Percentiles rank a stretch among this genome's conserved stretches.
phyloP scores from a whole-genome alignment of 2,113 vertebrate species.

The Dendrocopos noguchii region DNA sequence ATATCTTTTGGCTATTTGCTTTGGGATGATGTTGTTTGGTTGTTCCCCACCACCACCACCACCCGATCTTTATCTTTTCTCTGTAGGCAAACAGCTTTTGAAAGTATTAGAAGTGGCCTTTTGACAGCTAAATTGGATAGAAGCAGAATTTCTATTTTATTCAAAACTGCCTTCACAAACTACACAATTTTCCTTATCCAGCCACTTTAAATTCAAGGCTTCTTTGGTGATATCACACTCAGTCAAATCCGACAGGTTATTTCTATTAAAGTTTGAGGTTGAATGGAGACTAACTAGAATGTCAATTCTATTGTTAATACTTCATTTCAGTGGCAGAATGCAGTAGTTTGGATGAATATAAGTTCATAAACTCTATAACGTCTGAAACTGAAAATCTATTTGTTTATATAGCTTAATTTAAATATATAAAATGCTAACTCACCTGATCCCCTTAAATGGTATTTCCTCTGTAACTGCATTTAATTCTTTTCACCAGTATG shows the following conservation, averaged over 20 bases:
- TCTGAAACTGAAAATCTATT: slow-evolving; percentile 57
- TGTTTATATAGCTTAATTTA: slow-evolving; percentile 45
- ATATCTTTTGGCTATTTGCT: not conserved
- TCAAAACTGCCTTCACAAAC: slow-evolving; percentile 65
- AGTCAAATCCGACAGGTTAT: slow-evolving; percentile 77
- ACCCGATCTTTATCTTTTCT: slow-evolving; percentile 25
- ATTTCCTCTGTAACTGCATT: not conserved
- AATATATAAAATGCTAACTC: slow-evolving; percentile 64
- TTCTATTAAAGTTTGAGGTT: slow-evolving; percentile 77
- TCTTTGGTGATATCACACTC: slow-evolving; percentile 72
- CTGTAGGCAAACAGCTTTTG: slow-evolving; percentile 69
- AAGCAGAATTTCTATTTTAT: slow-evolving; percentile 75
- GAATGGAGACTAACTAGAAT: slow-evolving; percentile 77
- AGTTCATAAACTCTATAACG: slow-evolving; percentile 56
- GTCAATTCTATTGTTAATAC: slow-evolving; percentile 69
- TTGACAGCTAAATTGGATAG: slow-evolving; percentile 72
- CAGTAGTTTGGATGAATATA: slow-evolving; percentile 37
- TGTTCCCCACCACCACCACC: not conserved
- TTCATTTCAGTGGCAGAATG: slow-evolving; percentile 61
- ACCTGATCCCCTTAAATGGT: not conserved
- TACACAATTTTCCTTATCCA: slow-evolving; percentile 73
- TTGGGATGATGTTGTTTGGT: not conserved
- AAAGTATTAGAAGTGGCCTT: slow-evolving; percentile 66
- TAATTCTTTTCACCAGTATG: not conserved
- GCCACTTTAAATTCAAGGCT: slow-evolving; percentile 74